Conservation (phyloP, 1,140 invertebrate species). For the Alviniconcha marisindica region DNA sequence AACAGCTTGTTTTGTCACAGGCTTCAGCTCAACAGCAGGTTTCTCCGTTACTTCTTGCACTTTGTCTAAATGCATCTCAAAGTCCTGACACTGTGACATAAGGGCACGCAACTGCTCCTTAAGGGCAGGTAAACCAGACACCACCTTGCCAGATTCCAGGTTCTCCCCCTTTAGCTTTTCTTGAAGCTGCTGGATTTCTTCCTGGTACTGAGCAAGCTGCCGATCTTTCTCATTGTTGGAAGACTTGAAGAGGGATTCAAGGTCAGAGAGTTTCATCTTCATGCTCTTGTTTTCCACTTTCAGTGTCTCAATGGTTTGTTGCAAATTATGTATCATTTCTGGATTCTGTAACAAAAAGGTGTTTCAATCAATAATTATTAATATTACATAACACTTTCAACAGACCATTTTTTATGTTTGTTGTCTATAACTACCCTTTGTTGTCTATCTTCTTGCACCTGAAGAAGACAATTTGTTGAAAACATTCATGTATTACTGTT, state of each 20-base stretch:
- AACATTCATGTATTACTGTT: neutral
- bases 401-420: no score
- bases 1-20: neutral
- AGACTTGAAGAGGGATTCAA: slow-evolving; percentile 45
- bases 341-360: no score
- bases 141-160: slow-evolving; percentile 44
- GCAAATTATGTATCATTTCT: no score
- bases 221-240: slow-evolving; percentile 51
- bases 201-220: slow-evolving; percentile 40
- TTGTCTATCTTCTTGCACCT: no score
- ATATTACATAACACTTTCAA: no score
- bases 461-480: no score
- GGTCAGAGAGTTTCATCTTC: slow-evolving; percentile 40
- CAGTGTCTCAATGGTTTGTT: slow-evolving; percentile 35
- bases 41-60: slow-evolving; percentile 22
- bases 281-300: slow-evolving; percentile 37
- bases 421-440: no score
- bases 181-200: slow-evolving; percentile 39
- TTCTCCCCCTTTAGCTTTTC: slow-evolving; percentile 42
- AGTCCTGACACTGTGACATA: slow-evolving; percentile 48
- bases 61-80: slow-evolving; percentile 41
- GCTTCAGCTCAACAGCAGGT: neutral
- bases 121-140: slow-evolving; percentile 36
- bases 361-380: no score
- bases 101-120: slow-evolving; percentile 50